Evolutionary conservation across 2,888 invertebrate species (phyloP).

Genomic region (Xestoiulus laeticollis): DNA sequence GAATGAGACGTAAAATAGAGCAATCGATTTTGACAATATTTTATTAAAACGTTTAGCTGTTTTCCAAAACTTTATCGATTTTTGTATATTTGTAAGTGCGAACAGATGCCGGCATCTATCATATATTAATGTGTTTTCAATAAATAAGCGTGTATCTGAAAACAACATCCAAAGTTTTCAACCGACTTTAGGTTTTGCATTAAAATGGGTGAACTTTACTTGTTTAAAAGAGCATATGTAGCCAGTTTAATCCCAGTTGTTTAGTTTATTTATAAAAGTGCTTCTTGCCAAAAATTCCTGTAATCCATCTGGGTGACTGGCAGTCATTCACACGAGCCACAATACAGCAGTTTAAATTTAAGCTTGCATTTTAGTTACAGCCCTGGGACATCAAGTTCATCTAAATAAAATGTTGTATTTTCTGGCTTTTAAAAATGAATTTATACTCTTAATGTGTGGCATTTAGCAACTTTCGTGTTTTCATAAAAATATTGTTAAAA

Average conservation of each 20-base stretch:
- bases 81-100: not conserved
- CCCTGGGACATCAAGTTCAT: not conserved
- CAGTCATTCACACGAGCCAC: too few relatives aligned
- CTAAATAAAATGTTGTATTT: not conserved
- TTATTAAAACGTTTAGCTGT: not conserved
- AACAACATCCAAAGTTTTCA: too few relatives aligned
- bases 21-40: not conserved
- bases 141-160: not conserved
- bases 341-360: not conserved
- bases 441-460: too few relatives aligned
- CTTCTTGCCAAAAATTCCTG: not conserved
- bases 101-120: not conserved
- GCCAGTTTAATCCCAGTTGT: not conserved
- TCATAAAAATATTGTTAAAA: too few relatives aligned
- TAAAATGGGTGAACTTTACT: too few relatives aligned
- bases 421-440: too few relatives aligned
- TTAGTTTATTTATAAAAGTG: not conserved
- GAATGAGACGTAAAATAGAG: too few relatives aligned
- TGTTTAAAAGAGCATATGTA: too few relatives aligned
- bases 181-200: too few relatives aligned
- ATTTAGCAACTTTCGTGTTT: too few relatives aligned
- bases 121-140: not conserved
- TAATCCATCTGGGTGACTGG: not conserved
- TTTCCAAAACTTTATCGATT: constrained; percentile 1
- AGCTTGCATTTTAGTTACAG: not conserved